Evolutionary conservation across 2,797 vertebrate genomes (phyloP).

Genomic region (Scomberomorus guttatus): DNA sequence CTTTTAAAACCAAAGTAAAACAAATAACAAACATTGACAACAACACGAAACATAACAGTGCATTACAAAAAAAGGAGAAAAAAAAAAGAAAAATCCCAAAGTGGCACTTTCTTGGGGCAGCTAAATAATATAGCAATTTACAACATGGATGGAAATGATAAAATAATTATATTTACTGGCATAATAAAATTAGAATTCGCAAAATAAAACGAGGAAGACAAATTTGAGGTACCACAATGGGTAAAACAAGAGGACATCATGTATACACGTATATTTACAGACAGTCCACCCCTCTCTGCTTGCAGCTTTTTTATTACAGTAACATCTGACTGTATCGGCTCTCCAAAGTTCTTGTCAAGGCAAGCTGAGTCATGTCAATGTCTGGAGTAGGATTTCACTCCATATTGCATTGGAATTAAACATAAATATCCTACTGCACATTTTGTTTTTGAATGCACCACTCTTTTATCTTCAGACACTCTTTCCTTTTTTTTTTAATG

Average conservation of each 20-base stretch:
- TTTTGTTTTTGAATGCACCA: slow-evolving; percentile 79
- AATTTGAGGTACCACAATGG: slow-evolving; percentile 93
- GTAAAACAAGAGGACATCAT: slow-evolving; percentile 89
- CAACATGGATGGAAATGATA: slow-evolving; percentile 92
- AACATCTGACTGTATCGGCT: slow-evolving; percentile 86
- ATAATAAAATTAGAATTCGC: slow-evolving; percentile 86
- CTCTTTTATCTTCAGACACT: slow-evolving; percentile 64
- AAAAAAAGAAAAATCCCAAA: slow-evolving; percentile 89
- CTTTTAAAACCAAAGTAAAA: slow-evolving; percentile 99
- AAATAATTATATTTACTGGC: slow-evolving; percentile 88
- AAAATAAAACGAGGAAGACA: slow-evolving; percentile 90
- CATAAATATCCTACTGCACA: slow-evolving; percentile 84
- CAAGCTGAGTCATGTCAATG: slow-evolving; percentile 76
- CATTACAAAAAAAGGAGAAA: slow-evolving; percentile 92
- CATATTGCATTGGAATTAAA: slow-evolving; percentile 84
- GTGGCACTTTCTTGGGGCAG: slow-evolving; percentile 95
- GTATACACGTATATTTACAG: slow-evolving; percentile 95
- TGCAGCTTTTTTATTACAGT: slow-evolving; percentile 88
- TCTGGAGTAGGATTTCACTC: slow-evolving; percentile 76
- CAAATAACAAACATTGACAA: slow-evolving; percentile 86
- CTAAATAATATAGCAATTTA: slow-evolving; percentile 95
- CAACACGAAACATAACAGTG: slow-evolving; percentile 94
- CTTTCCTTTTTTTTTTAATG: slow-evolving; percentile 62
- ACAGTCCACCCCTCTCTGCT: slow-evolving; percentile 87
- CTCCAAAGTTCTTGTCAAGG: slow-evolving; percentile 82